phyloP scores from a whole-genome alignment of 2,797 vertebrate genomes.

The Galagoides demidoff region DNA sequence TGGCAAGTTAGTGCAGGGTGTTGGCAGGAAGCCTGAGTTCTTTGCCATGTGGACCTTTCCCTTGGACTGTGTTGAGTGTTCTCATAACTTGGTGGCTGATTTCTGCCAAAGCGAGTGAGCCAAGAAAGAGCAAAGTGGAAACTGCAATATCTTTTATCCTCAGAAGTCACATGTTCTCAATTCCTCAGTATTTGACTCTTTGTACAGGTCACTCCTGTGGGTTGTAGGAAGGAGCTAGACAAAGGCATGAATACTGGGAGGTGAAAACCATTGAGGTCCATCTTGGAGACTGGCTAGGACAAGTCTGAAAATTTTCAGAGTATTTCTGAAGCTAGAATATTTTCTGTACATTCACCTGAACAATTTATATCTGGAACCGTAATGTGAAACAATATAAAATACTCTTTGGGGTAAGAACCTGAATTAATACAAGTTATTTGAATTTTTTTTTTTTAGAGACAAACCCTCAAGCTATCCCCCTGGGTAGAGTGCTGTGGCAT shows the following conservation, averaged over 20 bases:
- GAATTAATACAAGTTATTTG: background rate
- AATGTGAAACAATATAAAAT: conserved; percentile 17
- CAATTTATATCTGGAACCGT: background rate
- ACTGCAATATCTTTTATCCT: background rate
- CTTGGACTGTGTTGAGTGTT: background rate
- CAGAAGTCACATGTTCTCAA: background rate
- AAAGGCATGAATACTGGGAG: background rate
- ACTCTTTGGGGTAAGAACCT: background rate
- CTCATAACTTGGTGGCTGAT: conserved; percentile 6
- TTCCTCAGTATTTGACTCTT: background rate
- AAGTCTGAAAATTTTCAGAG: background rate
- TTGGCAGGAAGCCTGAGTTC: conserved; percentile 17
- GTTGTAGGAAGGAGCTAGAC: background rate
- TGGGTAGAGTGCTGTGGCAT: too few species aligned
- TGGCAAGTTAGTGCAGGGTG: conserved; percentile 52
- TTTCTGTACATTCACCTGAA: background rate
- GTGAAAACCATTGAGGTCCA: background rate
- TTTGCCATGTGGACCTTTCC: background rate
- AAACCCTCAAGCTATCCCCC: too few species aligned
- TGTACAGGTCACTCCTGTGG: background rate
- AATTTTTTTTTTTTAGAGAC: too few species aligned
- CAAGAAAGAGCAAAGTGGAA: conserved; percentile 44
- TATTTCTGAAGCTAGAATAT: background rate
- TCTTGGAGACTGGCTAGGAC: background rate
- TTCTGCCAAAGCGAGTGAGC: conserved; percentile 29